Percentiles rank a stretch among this genome's conserved stretches.
Evolutionary conservation across 2,888 invertebrate genomes (phyloP).

Genomic region (Leptinotarsa juncta): DNA sequence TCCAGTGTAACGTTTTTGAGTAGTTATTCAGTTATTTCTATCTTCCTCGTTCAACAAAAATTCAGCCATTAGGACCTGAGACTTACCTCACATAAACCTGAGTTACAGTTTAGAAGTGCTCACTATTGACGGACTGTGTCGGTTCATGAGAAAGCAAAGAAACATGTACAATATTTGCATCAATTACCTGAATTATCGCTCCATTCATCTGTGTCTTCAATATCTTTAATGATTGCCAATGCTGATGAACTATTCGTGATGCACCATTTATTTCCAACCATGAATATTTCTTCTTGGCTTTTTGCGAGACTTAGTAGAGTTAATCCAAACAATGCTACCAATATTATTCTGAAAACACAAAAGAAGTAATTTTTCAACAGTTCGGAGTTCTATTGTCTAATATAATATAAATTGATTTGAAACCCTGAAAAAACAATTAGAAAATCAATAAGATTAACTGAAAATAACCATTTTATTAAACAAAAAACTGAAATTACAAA

Average conservation of each 20-base stretch:
- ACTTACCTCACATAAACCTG: too few relatives aligned
- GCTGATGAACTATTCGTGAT: slow-evolving; percentile 38
- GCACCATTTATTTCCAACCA: slow-evolving; percentile 29
- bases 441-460: background rate
- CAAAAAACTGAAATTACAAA: too few relatives aligned
- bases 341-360: slow-evolving; percentile 9
- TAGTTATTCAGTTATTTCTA: too few relatives aligned
- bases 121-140: too few relatives aligned
- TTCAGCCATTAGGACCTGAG: too few relatives aligned
- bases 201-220: slow-evolving; percentile 5
- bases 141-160: too few relatives aligned
- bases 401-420: too few relatives aligned
- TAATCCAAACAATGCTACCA: background rate
- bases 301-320: background rate
- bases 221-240: slow-evolving; percentile 25
- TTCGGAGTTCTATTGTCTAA: background rate
- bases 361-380: background rate
- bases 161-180: background rate
- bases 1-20: too few relatives aligned
- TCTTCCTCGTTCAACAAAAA: too few relatives aligned
- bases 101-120: too few relatives aligned
- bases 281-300: slow-evolving; percentile 21
- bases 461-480: too few relatives aligned
- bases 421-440: background rate
- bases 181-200: background rate